phyloP scores from a whole-genome alignment of 1,140 invertebrate species.

The Neodiprion fabricii region DNA sequence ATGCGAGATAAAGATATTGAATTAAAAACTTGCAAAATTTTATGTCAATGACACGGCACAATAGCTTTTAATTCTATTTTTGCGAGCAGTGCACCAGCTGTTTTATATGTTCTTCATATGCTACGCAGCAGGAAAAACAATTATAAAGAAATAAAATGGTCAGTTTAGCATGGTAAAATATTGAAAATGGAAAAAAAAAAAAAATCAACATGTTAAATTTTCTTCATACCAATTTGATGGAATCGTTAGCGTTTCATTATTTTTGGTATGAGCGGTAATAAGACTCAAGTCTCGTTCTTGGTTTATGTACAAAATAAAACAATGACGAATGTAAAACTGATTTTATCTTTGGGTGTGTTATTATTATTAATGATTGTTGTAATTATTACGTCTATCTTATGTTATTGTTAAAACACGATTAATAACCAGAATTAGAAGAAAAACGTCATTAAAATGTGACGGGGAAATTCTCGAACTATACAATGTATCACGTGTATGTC shows the following conservation, averaged over 20 bases:
- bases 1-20: too few species aligned
- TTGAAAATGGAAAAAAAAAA: neutral
- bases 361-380: neutral
- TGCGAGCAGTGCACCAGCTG: too few species aligned
- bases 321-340: neutral
- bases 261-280: neutral
- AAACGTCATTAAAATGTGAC: too few species aligned
- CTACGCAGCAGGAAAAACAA: neutral
- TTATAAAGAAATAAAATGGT: neutral
- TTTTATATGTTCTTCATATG: neutral
- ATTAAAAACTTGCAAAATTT: too few species aligned
- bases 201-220: too few species aligned
- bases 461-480: neutral
- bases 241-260: neutral
- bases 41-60: too few species aligned
- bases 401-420: too few species aligned
- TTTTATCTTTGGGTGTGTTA: neutral
- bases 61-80: too few species aligned
- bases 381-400: too few species aligned
- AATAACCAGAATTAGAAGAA: too few species aligned
- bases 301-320: neutral
- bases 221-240: neutral
- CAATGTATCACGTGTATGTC: conserved; percentile 11
- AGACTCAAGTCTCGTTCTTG: neutral
- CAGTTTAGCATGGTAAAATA: neutral